These are phyloP conservation scores for Arge pagana DNA, from an alignment of 2,888 invertebrate species.

Conservation along the genomic window DNA sequence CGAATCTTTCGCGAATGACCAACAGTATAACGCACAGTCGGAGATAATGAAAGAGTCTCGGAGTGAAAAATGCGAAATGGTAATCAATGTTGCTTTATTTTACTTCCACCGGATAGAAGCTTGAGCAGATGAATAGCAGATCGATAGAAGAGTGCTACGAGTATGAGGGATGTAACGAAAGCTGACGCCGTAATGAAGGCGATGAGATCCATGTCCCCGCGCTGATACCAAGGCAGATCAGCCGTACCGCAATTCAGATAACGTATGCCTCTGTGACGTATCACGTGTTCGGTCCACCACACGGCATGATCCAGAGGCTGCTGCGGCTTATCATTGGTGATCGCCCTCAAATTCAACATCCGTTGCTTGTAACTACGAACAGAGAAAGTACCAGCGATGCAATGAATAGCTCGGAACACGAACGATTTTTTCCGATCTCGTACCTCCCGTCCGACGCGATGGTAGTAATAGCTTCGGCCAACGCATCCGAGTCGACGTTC, in stretches of 20 bases:
- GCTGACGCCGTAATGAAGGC: slow-evolving; percentile 27
- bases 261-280: slow-evolving; percentile 37
- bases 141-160: no score
- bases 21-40: no score
- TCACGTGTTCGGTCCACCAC: slow-evolving; percentile 42
- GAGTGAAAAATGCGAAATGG: no score
- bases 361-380: slow-evolving; percentile 37
- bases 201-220: slow-evolving; percentile 34
- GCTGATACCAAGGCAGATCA: slow-evolving; percentile 32
- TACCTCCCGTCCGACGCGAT: slow-evolving; percentile 32
- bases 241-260: slow-evolving; percentile 31
- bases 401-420: background rate
- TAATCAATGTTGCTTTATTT: no score
- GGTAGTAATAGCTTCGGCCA: slow-evolving; percentile 28
- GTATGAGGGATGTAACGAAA: no score
- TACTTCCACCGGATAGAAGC: no score
- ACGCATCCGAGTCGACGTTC: slow-evolving; percentile 18
- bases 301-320: slow-evolving; percentile 31
- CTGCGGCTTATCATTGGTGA: slow-evolving; percentile 30
- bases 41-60: no score
- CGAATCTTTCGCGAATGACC: no score
- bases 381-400: slow-evolving; percentile 2
- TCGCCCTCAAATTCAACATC: slow-evolving; percentile 20
- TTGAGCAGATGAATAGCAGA: no score
- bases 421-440: background rate